Evolutionary conservation across 1,140 invertebrate genomes (phyloP).

Genomic region (Diabrotica undecimpunctata): DNA sequence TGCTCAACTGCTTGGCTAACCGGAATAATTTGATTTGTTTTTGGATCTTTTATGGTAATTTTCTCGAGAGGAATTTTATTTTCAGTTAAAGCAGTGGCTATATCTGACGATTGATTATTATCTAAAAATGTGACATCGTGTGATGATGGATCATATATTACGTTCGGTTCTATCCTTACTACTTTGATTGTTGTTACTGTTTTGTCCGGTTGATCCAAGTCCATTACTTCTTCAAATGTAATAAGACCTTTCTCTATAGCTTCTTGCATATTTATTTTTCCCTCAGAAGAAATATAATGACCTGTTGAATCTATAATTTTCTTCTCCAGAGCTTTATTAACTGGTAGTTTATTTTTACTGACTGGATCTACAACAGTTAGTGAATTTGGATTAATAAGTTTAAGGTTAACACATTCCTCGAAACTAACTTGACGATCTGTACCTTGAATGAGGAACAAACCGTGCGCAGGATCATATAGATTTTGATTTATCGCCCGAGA

Average conservation of each 20-base stretch:
- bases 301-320: constrained; percentile 75
- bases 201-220: constrained; percentile 54
- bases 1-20: constrained; percentile 72
- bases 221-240: constrained; percentile 52
- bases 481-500: constrained; percentile 71
- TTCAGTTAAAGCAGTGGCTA: constrained; percentile 66
- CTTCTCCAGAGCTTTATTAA: constrained; percentile 73
- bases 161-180: constrained; percentile 62
- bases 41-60: constrained; percentile 75
- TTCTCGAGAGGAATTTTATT: constrained; percentile 62
- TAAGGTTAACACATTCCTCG: constrained; percentile 79
- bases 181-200: constrained; percentile 59
- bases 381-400: constrained; percentile 80
- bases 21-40: constrained; percentile 64
- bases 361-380: constrained; percentile 73
- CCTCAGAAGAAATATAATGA: constrained; percentile 59
- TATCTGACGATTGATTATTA: constrained; percentile 63
- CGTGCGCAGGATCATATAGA: constrained; percentile 75
- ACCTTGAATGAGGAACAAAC: constrained; percentile 82
- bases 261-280: constrained; percentile 70
- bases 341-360: constrained; percentile 64
- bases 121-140: constrained; percentile 69
- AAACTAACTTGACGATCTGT: constrained; percentile 82
- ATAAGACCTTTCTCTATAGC: constrained; percentile 70
- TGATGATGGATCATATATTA: constrained; percentile 73